Evolutionary conservation across 2,113 vertebrate species (phyloP).

Genomic region (Cervus canadensis): DNA sequence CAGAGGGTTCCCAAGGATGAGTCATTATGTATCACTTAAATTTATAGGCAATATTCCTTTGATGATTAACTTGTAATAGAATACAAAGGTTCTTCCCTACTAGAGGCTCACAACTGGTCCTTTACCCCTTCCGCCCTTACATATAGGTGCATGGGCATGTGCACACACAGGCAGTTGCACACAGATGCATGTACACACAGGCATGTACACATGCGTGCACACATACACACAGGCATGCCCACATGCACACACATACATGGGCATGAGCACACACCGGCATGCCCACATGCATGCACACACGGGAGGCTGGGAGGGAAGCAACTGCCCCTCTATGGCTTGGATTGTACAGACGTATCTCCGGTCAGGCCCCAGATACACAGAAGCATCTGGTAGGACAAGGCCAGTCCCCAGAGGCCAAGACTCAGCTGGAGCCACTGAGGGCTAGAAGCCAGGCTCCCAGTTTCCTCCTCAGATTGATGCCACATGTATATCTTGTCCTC

Average conservation of each 20-base stretch:
- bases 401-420: background rate
- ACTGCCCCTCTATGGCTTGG: background rate
- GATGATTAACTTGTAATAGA: background rate
- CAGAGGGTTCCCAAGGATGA: background rate
- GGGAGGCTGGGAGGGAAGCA: background rate
- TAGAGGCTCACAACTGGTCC: background rate
- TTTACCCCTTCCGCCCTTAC: background rate
- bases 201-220: too few relatives aligned
- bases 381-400: background rate
- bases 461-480: background rate
- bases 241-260: background rate
- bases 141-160: fast-evolving
- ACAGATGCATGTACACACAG: fast-evolving
- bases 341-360: background rate
- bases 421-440: background rate
- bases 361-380: background rate
- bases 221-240: background rate
- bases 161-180: background rate
- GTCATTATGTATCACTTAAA: background rate
- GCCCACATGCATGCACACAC: too few relatives aligned
- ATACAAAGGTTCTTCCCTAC: background rate
- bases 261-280: background rate
- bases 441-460: background rate
- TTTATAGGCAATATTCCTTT: background rate
- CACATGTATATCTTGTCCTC: background rate